These are phyloP conservation scores for Rhinoraja longicauda DNA, from an alignment of 2,797 vertebrate species.

Conservation along the genomic window DNA sequence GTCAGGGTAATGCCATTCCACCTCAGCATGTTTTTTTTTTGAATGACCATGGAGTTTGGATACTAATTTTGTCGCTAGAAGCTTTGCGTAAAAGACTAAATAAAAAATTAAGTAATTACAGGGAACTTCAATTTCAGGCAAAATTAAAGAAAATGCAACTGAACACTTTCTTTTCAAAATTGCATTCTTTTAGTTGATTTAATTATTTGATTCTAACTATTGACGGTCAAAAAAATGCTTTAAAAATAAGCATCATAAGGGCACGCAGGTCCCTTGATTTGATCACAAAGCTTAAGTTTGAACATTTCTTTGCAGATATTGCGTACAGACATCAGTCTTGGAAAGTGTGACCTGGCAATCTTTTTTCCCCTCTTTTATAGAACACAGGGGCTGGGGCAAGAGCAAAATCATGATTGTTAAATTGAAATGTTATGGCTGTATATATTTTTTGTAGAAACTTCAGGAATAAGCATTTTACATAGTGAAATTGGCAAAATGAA, in stretches of 20 bases:
- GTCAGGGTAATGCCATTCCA: neutral
- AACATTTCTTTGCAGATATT: neutral
- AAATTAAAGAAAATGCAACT: neutral
- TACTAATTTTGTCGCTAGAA: neutral
- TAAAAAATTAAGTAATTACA: neutral
- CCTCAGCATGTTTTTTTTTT: neutral
- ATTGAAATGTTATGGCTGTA: slow-evolving; percentile 22
- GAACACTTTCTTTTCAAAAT: neutral
- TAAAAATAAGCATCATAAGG: neutral
- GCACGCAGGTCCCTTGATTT: neutral
- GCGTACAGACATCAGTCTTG: neutral
- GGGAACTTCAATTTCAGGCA: neutral
- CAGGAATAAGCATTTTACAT: slow-evolving; percentile 29
- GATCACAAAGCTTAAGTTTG: neutral
- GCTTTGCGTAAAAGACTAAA: neutral
- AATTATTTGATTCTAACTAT: neutral
- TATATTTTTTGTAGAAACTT: neutral
- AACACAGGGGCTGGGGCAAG: neutral
- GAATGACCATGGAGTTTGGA: neutral
- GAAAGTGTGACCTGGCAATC: neutral
- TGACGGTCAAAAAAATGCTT: neutral
- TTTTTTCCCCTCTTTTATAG: neutral
- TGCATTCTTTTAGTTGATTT: neutral
- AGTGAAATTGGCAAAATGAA: slow-evolving; percentile 5
- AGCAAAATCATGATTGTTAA: slow-evolving; percentile 30